Evolutionary conservation across 53 echinoderm and acorn worm genomes (phyloP), one percentile per base, ranked within the genome.

Genomic region (Patiria pectinifera): DNA sequence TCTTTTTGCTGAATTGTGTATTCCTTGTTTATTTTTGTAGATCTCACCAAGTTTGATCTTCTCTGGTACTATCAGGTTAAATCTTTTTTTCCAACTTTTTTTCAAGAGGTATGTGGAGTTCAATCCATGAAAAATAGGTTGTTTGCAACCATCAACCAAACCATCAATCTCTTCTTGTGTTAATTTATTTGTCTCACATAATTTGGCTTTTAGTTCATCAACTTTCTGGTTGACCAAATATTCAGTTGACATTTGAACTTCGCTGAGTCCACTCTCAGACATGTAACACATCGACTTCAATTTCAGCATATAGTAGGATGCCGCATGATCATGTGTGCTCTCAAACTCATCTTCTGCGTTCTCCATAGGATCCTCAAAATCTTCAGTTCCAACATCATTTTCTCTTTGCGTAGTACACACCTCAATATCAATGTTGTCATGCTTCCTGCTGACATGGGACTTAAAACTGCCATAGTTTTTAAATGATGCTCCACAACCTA

Each of bases 181-280:
- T 76, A 76, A 76, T 76, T 76, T 19, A 76, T 19, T 74, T n/a
- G 74, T 74, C 74, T 74, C 43, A 19, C 76, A 76, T 76, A 76
- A 15, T 22, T 76, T 9, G 21, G 76, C 76, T 76, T 76, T 76
- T 25, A 76, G 11, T 76, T 76, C 76, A 76, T 76, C 76, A 15
- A 76, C 24, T n/a, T 82, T 82, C 82, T 82, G 82, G 21, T 82
- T 35, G 11, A 82, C 58, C 82, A 82, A 46, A 48, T 82, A 82
- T 48, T 82, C 82, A 82, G 82, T 82, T 48, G 82, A 82, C 82
- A 45, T 82, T 82, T 82, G 82, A 45, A 82, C 58, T 82, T 82
- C 82, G 12, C 9, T 82, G 35, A 82, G 12, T n/a, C 44, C 82
- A 82, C 82, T 82, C 47, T 82, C 46, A 15, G 82, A 48, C 13